Evolutionary conservation across 2,888 invertebrate species (phyloP).

Genomic region (Escarpia spicata): DNA sequence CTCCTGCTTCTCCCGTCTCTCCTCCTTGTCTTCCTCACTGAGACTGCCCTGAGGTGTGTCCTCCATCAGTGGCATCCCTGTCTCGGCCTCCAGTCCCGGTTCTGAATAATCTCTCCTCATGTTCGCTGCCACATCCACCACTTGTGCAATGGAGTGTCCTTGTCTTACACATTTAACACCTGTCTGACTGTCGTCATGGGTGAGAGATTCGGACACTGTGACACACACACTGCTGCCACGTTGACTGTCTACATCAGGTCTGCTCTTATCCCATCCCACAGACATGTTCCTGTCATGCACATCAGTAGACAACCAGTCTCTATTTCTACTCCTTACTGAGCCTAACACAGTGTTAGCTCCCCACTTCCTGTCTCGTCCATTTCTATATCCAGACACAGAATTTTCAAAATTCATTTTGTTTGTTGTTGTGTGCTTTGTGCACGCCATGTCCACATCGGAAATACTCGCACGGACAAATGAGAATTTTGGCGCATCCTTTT

Average conservation of each 20-base stretch:
- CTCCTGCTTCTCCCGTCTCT: neutral
- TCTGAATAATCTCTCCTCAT: neutral
- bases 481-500: constrained; percentile 25
- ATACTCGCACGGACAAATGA: constrained; percentile 26
- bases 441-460: neutral
- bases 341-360: constrained; percentile 40
- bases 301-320: constrained; percentile 39
- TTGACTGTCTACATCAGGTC: neutral
- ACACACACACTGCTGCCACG: neutral
- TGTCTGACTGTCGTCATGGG: neutral
- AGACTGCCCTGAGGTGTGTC: neutral
- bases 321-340: neutral
- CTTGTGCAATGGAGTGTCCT: neutral
- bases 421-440: constrained; percentile 27
- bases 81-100: neutral
- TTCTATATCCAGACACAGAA: neutral
- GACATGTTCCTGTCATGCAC: constrained; percentile 38
- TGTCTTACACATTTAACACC: neutral
- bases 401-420: constrained; percentile 28
- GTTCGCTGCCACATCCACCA: neutral
- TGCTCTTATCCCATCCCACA: neutral
- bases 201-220: neutral
- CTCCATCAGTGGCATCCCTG: neutral
- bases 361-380: neutral
- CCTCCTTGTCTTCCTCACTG: neutral